Percentiles rank a stretch among this genome's conserved stretches.
Evolutionary conservation across 2,113 vertebrate genomes (phyloP).

Genomic region (Eurystomus gularis): DNA sequence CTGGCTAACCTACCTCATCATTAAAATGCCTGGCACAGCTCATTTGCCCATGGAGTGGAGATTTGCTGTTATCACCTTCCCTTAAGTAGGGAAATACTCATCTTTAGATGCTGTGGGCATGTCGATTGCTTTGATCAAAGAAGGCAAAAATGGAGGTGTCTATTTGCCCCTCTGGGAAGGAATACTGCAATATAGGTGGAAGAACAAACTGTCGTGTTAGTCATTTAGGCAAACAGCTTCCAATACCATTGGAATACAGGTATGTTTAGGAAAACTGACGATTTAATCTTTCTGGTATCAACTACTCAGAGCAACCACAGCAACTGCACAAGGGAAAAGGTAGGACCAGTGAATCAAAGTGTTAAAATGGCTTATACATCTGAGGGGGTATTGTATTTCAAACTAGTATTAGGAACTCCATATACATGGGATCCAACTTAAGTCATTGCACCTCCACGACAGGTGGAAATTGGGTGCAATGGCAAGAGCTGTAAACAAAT

Average conservation of each 20-base stretch:
- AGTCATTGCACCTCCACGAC: neutral
- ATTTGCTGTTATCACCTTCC: neutral
- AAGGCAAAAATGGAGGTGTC: neutral
- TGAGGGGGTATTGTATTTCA: neutral
- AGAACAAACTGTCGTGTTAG: neutral
- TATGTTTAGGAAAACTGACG: neutral
- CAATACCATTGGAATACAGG: rapidly evolving
- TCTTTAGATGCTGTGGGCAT: neutral
- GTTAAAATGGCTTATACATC: neutral
- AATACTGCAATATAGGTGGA: neutral
- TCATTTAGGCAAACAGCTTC: neutral
- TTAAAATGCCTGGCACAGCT: constrained; percentile 43
- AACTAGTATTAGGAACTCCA: neutral
- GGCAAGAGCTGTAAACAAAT: constrained; percentile 1
- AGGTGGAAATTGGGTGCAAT: neutral
- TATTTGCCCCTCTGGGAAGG: neutral
- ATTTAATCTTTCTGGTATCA: neutral
- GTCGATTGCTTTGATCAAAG: neutral
- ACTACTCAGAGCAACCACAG: neutral
- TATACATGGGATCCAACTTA: neutral
- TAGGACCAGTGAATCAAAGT: neutral
- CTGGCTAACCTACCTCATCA: constrained; percentile 16
- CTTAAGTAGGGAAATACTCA: neutral
- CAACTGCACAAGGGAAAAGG: neutral
- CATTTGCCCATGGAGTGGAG: neutral